Base-by-base conservation (phyloP, 1,140 invertebrate genomes). In the Euura saliciscinereae region DNA sequence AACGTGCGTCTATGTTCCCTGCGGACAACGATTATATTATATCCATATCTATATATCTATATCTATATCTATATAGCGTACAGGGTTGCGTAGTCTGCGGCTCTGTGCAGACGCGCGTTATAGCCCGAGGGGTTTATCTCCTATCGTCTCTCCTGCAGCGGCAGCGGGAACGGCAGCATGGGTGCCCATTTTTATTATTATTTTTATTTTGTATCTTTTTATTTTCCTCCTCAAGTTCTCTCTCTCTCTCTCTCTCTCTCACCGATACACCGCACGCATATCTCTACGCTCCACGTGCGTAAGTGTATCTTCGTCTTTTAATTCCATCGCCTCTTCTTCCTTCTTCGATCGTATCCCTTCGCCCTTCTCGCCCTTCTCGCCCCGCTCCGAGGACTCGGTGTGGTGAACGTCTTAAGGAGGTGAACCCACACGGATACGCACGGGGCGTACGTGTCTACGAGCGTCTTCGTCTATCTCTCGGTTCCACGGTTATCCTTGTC, bases 251-350 rank as follows among this genome's bases (percentile, higher is more conserved):
- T 28, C 28, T 28, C 28, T 28, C 28, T 28, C 28, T 28, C 28
- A 28, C 28, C 28, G 28, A 28, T 28, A 28, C 28, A 28, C 28
- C 28, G 28, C 28, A 28, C 28, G 28, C 28, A 28, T 28, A 28
- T 28, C 28, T 28, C 28, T 28, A 28, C 28, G 28, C 28, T 28
- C 28, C 28, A 28, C 28, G 28, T 28, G 28, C 28, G 28, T 28
- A 28, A 28, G 28, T 28, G 28, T 28, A 28, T 28, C 28, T 28
- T 83, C 77, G 75, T 82, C 78, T 80, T 84, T 83, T 83, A 82
- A 84, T 83, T 84, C 84, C 80, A 79, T 76, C 78, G 74, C 66
- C 76, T 73, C 74, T 42, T 78, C 51, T 59, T 59, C 51, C 8
- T 59, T n/a, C 13, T 59, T 59, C 13, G 13, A 59, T 59, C 13